Conservation (phyloP, 2,113 vertebrate genomes). For the Myiagra hebetior region DNA sequence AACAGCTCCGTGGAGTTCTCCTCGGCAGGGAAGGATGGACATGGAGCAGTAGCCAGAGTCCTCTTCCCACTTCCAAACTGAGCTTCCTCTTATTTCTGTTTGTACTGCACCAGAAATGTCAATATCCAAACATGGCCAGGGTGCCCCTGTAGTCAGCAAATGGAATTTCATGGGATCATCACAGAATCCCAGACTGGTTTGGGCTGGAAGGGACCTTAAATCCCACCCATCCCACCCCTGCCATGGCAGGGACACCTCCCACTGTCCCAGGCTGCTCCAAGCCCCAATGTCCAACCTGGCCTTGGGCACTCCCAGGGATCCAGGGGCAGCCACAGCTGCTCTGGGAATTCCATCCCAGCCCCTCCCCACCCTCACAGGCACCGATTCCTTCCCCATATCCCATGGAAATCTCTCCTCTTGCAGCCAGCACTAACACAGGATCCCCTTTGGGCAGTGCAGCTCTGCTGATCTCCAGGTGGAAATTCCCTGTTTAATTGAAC, state of each 20-base stretch:
- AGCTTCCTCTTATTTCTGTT: not conserved
- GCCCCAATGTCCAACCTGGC: not conserved
- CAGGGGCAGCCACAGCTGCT: not conserved
- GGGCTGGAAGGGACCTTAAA: not conserved
- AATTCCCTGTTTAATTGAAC: accelerated
- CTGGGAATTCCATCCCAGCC: not conserved
- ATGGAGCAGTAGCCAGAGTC: not conserved
- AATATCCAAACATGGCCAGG: accelerated
- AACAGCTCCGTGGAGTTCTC: not conserved
- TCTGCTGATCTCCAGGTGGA: not conserved
- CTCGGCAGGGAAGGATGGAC: accelerated
- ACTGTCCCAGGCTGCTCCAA: not conserved
- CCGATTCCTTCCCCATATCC: not conserved
- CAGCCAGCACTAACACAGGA: accelerated
- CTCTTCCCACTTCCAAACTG: not conserved
- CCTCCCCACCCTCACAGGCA: not conserved
- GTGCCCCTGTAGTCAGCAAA: not conserved
- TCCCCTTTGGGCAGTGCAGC: accelerated
- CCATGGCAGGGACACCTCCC: not conserved
- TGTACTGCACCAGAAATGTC: not conserved
- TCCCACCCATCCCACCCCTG: not conserved
- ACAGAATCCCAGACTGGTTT: not conserved
- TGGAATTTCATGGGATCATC: not conserved
- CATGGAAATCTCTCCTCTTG: not conserved
- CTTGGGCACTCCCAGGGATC: not conserved